Evolutionary conservation across 2,888 invertebrate species (phyloP).

Genomic region (Willowsia nigromaculata): DNA sequence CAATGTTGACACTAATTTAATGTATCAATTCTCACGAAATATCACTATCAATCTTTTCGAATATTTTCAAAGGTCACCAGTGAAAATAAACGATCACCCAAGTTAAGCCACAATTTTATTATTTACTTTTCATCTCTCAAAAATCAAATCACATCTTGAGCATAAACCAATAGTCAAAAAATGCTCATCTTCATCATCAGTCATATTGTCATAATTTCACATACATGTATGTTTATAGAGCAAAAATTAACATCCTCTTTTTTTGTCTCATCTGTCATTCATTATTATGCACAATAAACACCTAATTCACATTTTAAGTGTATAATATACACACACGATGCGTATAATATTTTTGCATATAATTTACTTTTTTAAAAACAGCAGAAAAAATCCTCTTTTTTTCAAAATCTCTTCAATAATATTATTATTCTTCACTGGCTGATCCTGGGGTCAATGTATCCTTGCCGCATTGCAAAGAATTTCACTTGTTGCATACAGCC

Average conservation of each 20-base stretch:
- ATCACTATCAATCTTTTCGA: neutral
- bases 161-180: neutral
- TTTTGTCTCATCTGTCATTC: neutral
- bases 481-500: constrained; percentile 75
- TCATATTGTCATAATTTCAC: neutral
- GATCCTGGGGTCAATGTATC: constrained; percentile 75
- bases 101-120: neutral
- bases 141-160: neutral
- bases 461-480: constrained; percentile 74
- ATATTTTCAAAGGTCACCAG: neutral
- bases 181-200: neutral
- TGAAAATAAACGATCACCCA: neutral
- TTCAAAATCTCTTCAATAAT: constrained; percentile 49
- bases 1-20: no score
- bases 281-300: neutral
- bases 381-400: constrained; percentile 52
- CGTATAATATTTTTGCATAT: neutral
- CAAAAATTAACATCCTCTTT: neutral
- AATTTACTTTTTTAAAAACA: constrained; percentile 28
- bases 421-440: constrained; percentile 70
- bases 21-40: neutral
- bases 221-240: neutral
- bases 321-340: neutral
- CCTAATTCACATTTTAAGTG: constrained; percentile 3
- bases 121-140: neutral